Conservation (phyloP, 2,888 invertebrate genomes). For the Furcula furcula region DNA sequence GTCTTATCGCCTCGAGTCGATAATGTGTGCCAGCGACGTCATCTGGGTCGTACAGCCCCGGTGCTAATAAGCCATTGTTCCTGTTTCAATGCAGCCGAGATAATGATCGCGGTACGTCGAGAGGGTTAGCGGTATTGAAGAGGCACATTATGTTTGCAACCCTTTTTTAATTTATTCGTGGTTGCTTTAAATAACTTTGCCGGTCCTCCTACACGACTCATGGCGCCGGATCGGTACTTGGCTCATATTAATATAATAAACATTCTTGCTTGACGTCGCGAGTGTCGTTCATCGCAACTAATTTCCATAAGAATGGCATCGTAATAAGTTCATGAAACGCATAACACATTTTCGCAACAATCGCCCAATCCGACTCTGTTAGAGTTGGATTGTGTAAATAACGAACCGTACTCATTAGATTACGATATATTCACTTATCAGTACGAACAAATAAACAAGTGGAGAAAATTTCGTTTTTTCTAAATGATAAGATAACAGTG, state of each 20-base stretch:
- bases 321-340: slow-evolving; percentile 38
- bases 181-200: slow-evolving; percentile 12
- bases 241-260: slow-evolving; percentile 4
- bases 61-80: slow-evolving; percentile 59
- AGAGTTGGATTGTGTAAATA: slow-evolving; percentile 47
- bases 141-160: slow-evolving; percentile 34
- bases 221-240: slow-evolving; percentile 4
- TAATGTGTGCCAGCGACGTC: slow-evolving; percentile 45
- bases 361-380: slow-evolving; percentile 38
- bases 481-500: slow-evolving; percentile 63
- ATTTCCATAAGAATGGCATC: slow-evolving; percentile 56
- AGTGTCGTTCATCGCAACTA: slow-evolving; percentile 30
- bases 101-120: slow-evolving; percentile 47
- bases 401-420: slow-evolving; percentile 44
- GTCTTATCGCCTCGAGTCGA: slow-evolving; percentile 56
- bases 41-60: slow-evolving; percentile 54
- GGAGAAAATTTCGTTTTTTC: slow-evolving; percentile 53
- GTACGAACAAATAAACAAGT: slow-evolving; percentile 62
- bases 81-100: slow-evolving; percentile 53
- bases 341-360: slow-evolving; percentile 48
- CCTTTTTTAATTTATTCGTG: slow-evolving; percentile 22
- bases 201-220: slow-evolving; percentile 5
- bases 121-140: slow-evolving; percentile 32
- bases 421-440: slow-evolving; percentile 68
- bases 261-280: slow-evolving; percentile 15